These are phyloP conservation scores for Netelia inedita DNA, from an alignment of 2,888 invertebrate genomes.

Conservation along the genomic window DNA sequence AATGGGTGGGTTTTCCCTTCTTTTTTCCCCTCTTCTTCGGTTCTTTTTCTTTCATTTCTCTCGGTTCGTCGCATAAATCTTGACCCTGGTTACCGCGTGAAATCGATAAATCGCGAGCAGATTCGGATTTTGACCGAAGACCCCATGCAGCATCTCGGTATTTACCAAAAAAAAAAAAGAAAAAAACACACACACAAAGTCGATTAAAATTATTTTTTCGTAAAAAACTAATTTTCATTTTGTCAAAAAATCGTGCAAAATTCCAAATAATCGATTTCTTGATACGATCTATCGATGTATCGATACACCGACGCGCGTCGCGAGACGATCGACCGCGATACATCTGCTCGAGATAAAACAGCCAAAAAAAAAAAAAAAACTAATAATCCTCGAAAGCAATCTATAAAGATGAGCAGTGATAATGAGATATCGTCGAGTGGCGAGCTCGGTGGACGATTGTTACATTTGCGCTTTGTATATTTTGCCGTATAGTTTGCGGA, in stretches of 20 bases:
- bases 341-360: constrained; percentile 31
- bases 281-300: constrained; percentile 1
- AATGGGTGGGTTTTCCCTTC: constrained; percentile 73
- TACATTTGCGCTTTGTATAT: constrained; percentile 35
- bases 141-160: background rate
- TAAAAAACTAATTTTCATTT: too few relatives aligned
- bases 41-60: constrained; percentile 42
- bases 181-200: too few relatives aligned
- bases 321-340: constrained; percentile 19
- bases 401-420: constrained; percentile 43
- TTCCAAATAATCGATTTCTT: background rate
- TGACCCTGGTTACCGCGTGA: constrained; percentile 48
- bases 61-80: constrained; percentile 66
- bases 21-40: constrained; percentile 5
- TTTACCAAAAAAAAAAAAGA: background rate
- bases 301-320: background rate
- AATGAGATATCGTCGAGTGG: constrained; percentile 45
- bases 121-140: background rate
- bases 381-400: constrained; percentile 45
- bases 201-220: background rate
- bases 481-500: constrained; percentile 14
- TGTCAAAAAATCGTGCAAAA: background rate
- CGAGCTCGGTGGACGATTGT: constrained; percentile 24
- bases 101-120: background rate
- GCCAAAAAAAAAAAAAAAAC: constrained; percentile 21